Evolutionary conservation across 2,113 vertebrate genomes (phyloP).

Genomic region (Sylvia atricapilla): DNA sequence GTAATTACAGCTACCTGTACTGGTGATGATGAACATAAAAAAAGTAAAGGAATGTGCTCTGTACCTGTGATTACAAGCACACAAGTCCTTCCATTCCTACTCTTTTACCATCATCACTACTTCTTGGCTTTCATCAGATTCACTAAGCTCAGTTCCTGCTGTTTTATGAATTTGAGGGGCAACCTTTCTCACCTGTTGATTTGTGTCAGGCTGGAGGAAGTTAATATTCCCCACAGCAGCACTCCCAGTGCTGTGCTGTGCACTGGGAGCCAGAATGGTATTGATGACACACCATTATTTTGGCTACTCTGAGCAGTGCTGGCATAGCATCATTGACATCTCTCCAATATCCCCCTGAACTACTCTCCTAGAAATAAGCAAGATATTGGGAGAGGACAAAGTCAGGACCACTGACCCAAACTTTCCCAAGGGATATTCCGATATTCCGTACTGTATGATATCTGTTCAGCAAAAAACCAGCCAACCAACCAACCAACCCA

Average conservation of each 20-base stretch:
- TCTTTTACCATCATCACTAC: background rate
- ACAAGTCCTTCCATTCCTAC: background rate
- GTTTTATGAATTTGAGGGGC: background rate
- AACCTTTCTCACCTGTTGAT: background rate
- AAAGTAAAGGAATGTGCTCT: background rate
- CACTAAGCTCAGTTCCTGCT: background rate
- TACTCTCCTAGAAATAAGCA: background rate
- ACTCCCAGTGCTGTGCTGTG: background rate
- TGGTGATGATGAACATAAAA: background rate
- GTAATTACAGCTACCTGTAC: background rate
- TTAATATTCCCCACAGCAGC: background rate
- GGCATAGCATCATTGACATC: background rate
- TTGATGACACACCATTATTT: background rate
- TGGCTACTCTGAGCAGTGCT: background rate
- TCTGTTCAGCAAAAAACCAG: no score
- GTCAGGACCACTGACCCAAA: background rate
- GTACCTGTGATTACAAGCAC: background rate
- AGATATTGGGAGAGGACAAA: background rate
- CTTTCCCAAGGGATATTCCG: no score
- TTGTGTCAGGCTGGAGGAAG: background rate
- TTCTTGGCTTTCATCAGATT: background rate
- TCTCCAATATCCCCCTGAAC: background rate
- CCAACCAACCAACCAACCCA: no score
- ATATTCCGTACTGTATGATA: background rate
- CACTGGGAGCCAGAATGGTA: background rate